These are phyloP conservation scores for Brachionus manjavacas DNA, from an alignment of 1,140 invertebrate species.

Conservation along the genomic window DNA sequence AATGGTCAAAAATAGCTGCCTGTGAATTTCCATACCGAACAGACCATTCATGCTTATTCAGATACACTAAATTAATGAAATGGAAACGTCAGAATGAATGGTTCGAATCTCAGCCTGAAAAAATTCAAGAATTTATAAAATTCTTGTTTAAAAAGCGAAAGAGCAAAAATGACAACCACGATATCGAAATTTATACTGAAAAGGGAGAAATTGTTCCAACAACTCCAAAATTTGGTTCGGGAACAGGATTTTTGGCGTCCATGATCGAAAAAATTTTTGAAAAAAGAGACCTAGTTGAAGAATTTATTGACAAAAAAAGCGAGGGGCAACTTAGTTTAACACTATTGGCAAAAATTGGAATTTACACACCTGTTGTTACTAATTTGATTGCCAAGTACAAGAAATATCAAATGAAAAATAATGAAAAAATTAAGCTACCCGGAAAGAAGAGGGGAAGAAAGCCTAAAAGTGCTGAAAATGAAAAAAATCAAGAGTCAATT, in stretches of 20 bases:
- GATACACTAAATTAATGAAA: conserved; percentile 39
- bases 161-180: background rate
- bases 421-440: background rate
- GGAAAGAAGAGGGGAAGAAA: background rate
- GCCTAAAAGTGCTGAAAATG: background rate
- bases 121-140: conserved; percentile 32
- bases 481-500: background rate
- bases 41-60: conserved; percentile 17
- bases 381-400: conserved; percentile 22
- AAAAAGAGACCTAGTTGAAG: conserved; percentile 17
- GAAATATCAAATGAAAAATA: background rate
- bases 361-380: conserved; percentile 20
- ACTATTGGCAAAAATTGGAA: conserved; percentile 28
- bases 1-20: conserved; percentile 36
- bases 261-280: conserved; percentile 23
- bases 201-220: conserved; percentile 2
- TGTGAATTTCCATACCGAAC: conserved; percentile 3
- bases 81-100: conserved; percentile 36
- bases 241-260: background rate
- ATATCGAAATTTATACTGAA: background rate
- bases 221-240: conserved; percentile 12
- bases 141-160: conserved; percentile 25
- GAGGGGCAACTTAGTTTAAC: conserved; percentile 15
- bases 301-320: conserved; percentile 31
- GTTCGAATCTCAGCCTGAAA: conserved; percentile 26